These are phyloP conservation scores for Apodemus agrarius DNA, from an alignment of 2,797 vertebrate species.

Conservation along the genomic window DNA sequence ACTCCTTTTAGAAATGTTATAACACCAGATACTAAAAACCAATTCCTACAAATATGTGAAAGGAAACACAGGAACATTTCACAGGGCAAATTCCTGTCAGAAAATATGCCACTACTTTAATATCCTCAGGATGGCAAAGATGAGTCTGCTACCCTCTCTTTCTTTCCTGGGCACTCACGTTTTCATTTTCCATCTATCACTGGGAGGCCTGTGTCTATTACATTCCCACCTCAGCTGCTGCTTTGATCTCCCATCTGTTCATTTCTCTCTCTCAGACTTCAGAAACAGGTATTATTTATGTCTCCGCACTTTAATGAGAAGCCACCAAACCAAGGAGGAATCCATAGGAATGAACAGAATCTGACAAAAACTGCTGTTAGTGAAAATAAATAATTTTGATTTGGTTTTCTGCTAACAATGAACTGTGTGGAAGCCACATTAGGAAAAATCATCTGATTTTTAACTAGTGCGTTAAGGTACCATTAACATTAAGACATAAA, in stretches of 20 bases:
- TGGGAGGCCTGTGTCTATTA: constrained; percentile 7
- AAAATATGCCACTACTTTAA: not conserved
- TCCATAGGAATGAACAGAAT: constrained; percentile 43
- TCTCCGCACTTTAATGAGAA: constrained; percentile 40
- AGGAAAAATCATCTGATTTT: constrained; percentile 23
- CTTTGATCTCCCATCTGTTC: constrained; percentile 73
- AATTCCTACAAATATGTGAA: not conserved
- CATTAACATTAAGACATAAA: constrained; percentile 34
- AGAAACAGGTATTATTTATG: constrained; percentile 55
- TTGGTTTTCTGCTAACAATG: constrained; percentile 54
- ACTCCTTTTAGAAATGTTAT: not conserved
- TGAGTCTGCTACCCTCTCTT: constrained; percentile 12
- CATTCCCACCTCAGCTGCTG: constrained; percentile 34
- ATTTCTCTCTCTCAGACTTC: constrained; percentile 53
- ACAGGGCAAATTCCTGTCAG: not conserved
- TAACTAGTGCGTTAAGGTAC: not conserved
- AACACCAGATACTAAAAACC: not conserved
- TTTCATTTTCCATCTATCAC: constrained; percentile 62
- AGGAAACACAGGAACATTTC: not conserved
- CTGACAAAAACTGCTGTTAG: constrained; percentile 26
- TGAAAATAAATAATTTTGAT: constrained; percentile 57
- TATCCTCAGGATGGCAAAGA: accelerated
- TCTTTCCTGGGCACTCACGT: not conserved
- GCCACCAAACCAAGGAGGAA: constrained; percentile 30
- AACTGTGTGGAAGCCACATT: not conserved